These are phyloP conservation scores for Chrysolina haemoptera DNA, from an alignment of 2,888 invertebrate species.

Conservation along the genomic window DNA sequence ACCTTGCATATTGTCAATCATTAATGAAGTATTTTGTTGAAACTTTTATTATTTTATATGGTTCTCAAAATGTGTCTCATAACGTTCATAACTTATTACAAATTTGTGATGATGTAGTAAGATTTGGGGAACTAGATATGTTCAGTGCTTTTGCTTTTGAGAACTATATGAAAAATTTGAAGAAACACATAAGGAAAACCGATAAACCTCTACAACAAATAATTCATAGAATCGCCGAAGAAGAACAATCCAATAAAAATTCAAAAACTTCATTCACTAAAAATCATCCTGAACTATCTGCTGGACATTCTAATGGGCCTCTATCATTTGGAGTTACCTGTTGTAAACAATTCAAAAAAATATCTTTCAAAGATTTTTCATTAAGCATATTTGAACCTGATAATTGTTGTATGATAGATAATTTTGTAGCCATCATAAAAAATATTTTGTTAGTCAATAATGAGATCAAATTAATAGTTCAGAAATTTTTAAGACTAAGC, in stretches of 20 bases:
- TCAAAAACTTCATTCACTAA: background rate
- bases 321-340: background rate
- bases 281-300: conserved; percentile 21
- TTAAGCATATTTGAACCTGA: background rate
- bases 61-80: background rate
- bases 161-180: background rate
- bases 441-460: background rate
- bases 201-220: conserved; percentile 27
- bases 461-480: background rate
- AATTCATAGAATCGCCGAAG: conserved; percentile 20
- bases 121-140: conserved; percentile 18
- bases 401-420: conserved; percentile 10
- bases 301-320: background rate
- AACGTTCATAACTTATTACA: background rate
- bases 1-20: conserved; percentile 30
- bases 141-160: background rate
- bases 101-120: conserved; percentile 5
- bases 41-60: conserved; percentile 34
- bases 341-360: conserved; percentile 25
- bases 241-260: conserved; percentile 4
- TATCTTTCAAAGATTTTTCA: background rate
- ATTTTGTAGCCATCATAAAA: background rate
- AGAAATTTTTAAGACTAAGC: background rate
- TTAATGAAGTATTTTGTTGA: conserved; percentile 40
- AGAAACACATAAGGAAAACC: conserved; percentile 5